These are phyloP conservation scores for Tachysurus vachellii DNA, from an alignment of 2,113 vertebrate genomes.

Conservation along the genomic window DNA sequence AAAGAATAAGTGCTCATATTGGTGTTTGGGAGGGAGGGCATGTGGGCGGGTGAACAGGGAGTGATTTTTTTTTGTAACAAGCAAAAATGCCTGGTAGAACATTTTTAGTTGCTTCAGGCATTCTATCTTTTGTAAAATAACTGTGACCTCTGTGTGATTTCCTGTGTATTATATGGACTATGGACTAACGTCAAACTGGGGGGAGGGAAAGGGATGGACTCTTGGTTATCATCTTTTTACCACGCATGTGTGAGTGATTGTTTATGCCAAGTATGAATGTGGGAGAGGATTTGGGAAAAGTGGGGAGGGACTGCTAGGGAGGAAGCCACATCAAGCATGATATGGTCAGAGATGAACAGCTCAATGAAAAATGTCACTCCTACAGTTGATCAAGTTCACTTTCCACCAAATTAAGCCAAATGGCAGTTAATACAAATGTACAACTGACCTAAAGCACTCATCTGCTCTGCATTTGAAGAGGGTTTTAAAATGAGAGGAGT, in stretches of 20 bases:
- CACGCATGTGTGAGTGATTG: constrained; percentile 65
- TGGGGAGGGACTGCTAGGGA: constrained; percentile 30
- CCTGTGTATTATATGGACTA: constrained; percentile 71
- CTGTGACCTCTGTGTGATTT: constrained; percentile 73
- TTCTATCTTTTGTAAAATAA: constrained; percentile 74
- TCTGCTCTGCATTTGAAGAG: background rate
- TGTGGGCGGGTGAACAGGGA: constrained; percentile 42
- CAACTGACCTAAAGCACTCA: background rate
- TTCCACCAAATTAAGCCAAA: background rate
- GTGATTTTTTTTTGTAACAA: constrained; percentile 57
- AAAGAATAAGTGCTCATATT: constrained; percentile 39
- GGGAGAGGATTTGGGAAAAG: constrained; percentile 31
- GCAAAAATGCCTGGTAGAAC: constrained; percentile 65
- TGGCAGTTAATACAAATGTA: background rate
- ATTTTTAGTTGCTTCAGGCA: constrained; percentile 71
- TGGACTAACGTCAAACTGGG: constrained; percentile 64
- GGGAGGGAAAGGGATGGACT: constrained; percentile 50
- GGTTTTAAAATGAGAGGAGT: background rate
- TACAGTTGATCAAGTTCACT: constrained; percentile 42
- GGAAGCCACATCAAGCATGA: constrained; percentile 39
- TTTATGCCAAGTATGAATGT: constrained; percentile 61
- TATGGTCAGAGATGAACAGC: constrained; percentile 43
- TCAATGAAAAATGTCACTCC: constrained; percentile 59
- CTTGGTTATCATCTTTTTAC: constrained; percentile 64
- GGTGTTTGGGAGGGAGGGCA: constrained; percentile 47